Evolutionary conservation across 2,888 invertebrate species (phyloP), one percentile per base, ranked within the genome.

Genomic region (Sarcophaga variegata): DNA sequence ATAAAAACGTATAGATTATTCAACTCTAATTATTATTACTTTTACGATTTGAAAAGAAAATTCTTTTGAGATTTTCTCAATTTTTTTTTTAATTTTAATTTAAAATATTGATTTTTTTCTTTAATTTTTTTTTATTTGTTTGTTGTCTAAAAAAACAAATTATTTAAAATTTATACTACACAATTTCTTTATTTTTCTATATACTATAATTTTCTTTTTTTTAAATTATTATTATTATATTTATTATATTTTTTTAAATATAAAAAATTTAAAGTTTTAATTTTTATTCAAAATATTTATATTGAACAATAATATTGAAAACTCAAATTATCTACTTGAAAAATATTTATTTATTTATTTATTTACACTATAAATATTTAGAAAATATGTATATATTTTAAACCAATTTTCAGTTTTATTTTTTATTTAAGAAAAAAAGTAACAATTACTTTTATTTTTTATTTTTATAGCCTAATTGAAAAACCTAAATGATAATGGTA

Each of bases 301-400:
- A 83, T 78, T 22, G 62, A 72, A 83, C 60, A 78, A 75, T 83
- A 81, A 75, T 86, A 81, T 77, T 86, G 71, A 84, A 88, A 85
- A 85, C 85, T 85, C 85, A 85, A 88, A 88, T 87, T 87, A 84
- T 87, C 87, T 87, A 87, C 87, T 88, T 83, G 87, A 88, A 83
- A 85, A 85, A 81, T 85, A 85, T 77, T 60, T 83, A 83, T 49
- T 85, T 85, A 85, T 77, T 60, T 83, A 83, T 49, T 85, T 88
- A 88, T 85, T 83, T 85, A 88, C 87, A 87, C 85, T 83, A 81
- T 62, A 74, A 71, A 85, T 77, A 80, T 85, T 87, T 66, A 66
- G 66, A 83, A 66, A 78, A 81, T 63, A 69, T 27, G 0, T 67
- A 78, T 80, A 14, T 54, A 10, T 54, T 17, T 17, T 14, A 54